Conservation (phyloP, 2,797 vertebrate species). For the Mormyrops boulengeri region DNA sequence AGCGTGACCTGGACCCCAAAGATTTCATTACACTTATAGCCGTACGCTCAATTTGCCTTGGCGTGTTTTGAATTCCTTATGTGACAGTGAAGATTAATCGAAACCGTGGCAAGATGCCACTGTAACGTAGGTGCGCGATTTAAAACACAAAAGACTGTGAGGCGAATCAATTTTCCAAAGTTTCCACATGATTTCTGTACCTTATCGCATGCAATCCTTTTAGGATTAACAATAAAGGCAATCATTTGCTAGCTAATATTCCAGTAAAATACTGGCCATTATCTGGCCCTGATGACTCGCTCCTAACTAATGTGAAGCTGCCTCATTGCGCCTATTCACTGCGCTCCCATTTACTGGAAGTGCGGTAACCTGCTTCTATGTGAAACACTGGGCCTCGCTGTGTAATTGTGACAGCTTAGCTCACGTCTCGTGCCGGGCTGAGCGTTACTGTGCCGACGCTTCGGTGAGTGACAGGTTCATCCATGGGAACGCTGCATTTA, state of each 20-base stretch:
- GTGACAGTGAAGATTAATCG: background rate
- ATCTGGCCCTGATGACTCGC: background rate
- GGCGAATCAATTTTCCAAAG: background rate
- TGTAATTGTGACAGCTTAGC: background rate
- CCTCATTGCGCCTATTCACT: background rate
- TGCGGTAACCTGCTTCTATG: conserved; percentile 19
- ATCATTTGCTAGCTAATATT: background rate
- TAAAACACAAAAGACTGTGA: background rate
- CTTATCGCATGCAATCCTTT: background rate
- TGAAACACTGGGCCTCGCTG: background rate
- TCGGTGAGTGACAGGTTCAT: conserved; percentile 5
- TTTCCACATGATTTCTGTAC: background rate
- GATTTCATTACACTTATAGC: conserved; percentile 8
- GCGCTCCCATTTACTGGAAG: conserved; percentile 4
- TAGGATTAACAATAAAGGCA: background rate
- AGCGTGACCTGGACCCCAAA: background rate
- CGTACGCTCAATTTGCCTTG: background rate
- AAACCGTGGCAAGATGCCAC: background rate
- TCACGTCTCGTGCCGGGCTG: background rate
- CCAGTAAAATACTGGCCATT: background rate
- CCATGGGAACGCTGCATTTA: background rate
- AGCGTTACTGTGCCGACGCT: background rate
- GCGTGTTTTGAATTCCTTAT: background rate
- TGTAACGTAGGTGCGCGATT: background rate
- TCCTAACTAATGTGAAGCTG: background rate